phyloP scores from a whole-genome alignment of 2,113 vertebrate species.

The Anolis sagrei region DNA sequence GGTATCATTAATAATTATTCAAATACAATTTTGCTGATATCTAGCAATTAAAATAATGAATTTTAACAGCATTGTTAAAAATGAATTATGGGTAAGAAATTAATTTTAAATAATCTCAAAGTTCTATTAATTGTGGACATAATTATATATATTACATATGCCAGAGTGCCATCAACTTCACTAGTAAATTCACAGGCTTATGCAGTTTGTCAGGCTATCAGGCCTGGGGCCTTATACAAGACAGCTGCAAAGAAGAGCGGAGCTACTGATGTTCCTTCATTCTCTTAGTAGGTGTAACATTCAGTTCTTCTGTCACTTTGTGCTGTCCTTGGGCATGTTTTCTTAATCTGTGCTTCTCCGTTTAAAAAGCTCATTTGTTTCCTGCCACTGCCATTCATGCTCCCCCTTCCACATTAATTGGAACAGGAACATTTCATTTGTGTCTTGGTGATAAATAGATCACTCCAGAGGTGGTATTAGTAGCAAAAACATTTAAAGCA shows the following conservation, averaged over 20 bases:
- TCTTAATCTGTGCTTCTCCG: constrained; percentile 1
- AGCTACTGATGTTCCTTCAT: not conserved
- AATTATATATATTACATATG: not conserved
- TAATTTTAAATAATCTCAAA: too few species aligned
- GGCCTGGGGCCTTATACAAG: not conserved
- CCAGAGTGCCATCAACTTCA: too few species aligned
- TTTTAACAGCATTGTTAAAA: too few species aligned
- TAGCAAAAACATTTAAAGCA: not conserved
- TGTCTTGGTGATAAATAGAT: not conserved
- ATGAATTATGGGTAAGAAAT: too few species aligned
- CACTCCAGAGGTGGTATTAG: constrained; percentile 15
- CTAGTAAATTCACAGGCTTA: not conserved
- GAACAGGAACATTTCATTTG: constrained; percentile 30
- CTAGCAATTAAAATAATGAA: too few species aligned
- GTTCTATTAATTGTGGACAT: not conserved
- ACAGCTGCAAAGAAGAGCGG: not conserved
- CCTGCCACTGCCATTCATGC: not conserved
- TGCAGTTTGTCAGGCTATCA: not conserved
- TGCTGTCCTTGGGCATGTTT: not conserved
- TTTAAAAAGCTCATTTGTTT: not conserved
- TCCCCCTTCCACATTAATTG: not conserved
- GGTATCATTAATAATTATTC: too few species aligned
- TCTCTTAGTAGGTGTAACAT: not conserved
- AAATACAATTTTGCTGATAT: too few species aligned
- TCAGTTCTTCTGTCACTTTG: constrained; percentile 2